These are phyloP conservation scores for Catocala fraxini DNA, from an alignment of 2,888 invertebrate species.

Conservation along the genomic window DNA sequence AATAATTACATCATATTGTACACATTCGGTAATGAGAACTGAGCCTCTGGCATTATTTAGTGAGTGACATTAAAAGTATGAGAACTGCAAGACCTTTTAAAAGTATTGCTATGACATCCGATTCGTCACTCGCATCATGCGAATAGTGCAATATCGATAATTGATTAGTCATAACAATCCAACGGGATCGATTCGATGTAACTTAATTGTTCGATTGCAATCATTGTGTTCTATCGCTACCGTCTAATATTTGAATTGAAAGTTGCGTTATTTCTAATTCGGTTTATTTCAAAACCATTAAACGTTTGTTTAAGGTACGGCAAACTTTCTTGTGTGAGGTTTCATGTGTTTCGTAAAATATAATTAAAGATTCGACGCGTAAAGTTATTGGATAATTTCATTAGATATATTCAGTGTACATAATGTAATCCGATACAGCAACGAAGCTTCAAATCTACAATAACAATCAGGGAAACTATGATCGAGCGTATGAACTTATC, in stretches of 20 bases:
- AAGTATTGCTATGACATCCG: conserved; percentile 69
- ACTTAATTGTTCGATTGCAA: conserved; percentile 45
- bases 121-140: conserved; percentile 59
- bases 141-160: conserved; percentile 48
- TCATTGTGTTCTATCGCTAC: conserved; percentile 35
- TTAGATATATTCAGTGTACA: conserved; percentile 5
- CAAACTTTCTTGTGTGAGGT: conserved; percentile 14
- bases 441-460: background rate
- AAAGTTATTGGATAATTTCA: conserved; percentile 4
- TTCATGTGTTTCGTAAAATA: conserved; percentile 8
- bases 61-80: conserved; percentile 84
- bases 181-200: conserved; percentile 49
- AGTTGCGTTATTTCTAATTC: conserved; percentile 39
- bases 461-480: too few relatives aligned
- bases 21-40: conserved; percentile 51
- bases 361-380: conserved; percentile 17
- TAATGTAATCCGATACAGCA: background rate
- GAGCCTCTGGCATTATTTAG: conserved; percentile 69
- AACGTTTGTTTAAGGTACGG: conserved; percentile 10
- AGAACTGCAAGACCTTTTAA: conserved; percentile 81
- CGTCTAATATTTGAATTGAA: conserved; percentile 25
- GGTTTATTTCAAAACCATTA: conserved; percentile 20
- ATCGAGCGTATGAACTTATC: too few relatives aligned
- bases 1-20: conserved; percentile 56
- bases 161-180: conserved; percentile 55